phyloP scores from a whole-genome alignment of 2,797 vertebrate genomes.

The Platyrinchus mystaceus region DNA sequence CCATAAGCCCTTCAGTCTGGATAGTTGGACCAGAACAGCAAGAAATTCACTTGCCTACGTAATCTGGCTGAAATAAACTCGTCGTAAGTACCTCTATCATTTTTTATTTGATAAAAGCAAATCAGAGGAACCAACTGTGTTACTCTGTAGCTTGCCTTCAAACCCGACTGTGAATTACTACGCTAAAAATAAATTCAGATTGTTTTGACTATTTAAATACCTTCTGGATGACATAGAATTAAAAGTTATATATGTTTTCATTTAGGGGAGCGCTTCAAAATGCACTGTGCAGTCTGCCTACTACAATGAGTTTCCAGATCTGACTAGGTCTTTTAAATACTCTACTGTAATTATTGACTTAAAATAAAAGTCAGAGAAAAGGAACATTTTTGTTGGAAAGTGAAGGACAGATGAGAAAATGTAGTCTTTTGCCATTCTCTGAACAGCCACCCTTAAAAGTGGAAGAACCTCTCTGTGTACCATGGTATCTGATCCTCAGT shows the following conservation, averaged over 20 bases:
- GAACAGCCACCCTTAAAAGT: background rate
- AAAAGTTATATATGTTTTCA: background rate
- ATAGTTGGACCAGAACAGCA: background rate
- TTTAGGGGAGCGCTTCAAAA: background rate
- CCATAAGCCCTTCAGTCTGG: background rate
- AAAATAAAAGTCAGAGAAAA: background rate
- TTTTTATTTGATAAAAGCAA: background rate
- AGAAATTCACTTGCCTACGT: background rate
- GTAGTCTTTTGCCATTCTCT: background rate
- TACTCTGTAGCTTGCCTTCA: background rate
- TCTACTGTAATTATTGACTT: background rate
- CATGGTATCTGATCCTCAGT: background rate
- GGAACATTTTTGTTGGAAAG: background rate
- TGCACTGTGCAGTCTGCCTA: rapidly evolving
- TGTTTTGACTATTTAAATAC: background rate
- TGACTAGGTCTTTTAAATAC: background rate
- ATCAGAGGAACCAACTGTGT: background rate
- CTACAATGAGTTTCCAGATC: background rate
- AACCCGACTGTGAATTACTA: background rate
- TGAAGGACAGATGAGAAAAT: background rate
- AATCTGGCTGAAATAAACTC: background rate
- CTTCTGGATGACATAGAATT: background rate
- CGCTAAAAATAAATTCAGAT: background rate
- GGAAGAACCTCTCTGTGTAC: background rate
- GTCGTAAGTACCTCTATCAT: background rate